Evolutionary conservation across 2,888 invertebrate genomes (phyloP).

Genomic region (Zeuzera pyrina): DNA sequence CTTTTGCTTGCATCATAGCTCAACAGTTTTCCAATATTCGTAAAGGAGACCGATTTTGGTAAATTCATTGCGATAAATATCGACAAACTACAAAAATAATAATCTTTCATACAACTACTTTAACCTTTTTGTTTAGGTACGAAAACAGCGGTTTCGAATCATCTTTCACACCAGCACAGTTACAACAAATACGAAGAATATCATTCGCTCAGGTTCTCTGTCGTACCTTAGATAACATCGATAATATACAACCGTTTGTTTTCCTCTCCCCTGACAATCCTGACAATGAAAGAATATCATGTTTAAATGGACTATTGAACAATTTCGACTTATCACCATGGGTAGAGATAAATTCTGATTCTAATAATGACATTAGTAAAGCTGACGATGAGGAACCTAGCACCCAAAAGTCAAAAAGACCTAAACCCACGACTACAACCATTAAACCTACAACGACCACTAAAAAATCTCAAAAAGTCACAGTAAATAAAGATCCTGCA

Average conservation of each 20-base stretch:
- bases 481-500: slow-evolving; percentile 20
- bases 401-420: slow-evolving; percentile 13
- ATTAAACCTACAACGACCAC: slow-evolving; percentile 31
- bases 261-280: slow-evolving; percentile 75
- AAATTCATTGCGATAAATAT: slow-evolving; percentile 12
- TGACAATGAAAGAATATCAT: slow-evolving; percentile 74
- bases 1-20: slow-evolving; percentile 90
- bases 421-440: slow-evolving; percentile 23
- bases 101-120: background rate
- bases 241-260: slow-evolving; percentile 80
- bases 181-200: slow-evolving; percentile 80
- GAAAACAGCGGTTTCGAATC: slow-evolving; percentile 84
- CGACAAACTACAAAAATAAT: background rate
- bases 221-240: slow-evolving; percentile 76
- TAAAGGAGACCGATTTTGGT: slow-evolving; percentile 86
- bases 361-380: slow-evolving; percentile 50
- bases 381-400: slow-evolving; percentile 28
- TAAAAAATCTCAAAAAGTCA: slow-evolving; percentile 25
- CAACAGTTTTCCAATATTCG: slow-evolving; percentile 87
- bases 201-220: slow-evolving; percentile 83
- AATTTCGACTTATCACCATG: slow-evolving; percentile 76
- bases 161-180: slow-evolving; percentile 83
- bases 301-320: slow-evolving; percentile 65
- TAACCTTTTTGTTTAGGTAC: slow-evolving; percentile 62
- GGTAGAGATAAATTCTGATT: slow-evolving; percentile 64